These are phyloP conservation scores for Oxycera nigricornis DNA, from an alignment of 2,888 invertebrate genomes.

Conservation along the genomic window DNA sequence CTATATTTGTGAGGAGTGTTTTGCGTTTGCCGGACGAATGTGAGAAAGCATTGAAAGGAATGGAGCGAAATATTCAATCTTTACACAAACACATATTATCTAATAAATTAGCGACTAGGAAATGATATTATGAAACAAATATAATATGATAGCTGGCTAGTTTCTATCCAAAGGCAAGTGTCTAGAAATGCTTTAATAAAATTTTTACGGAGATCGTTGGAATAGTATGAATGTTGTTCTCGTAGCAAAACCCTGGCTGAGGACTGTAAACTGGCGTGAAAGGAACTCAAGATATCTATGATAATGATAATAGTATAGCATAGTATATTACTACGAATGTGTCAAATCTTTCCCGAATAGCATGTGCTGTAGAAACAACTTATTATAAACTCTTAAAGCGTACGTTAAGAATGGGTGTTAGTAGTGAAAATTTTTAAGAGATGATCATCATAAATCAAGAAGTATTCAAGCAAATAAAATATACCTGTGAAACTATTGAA, in stretches of 20 bases:
- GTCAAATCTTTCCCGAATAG: slow-evolving; percentile 39
- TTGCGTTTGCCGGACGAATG: neutral
- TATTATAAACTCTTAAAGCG: neutral
- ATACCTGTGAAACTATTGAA: slow-evolving; percentile 41
- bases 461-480: slow-evolving; percentile 34
- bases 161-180: neutral
- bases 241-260: neutral
- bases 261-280: neutral
- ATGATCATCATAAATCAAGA: slow-evolving; percentile 9
- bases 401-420: slow-evolving; percentile 24
- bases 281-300: neutral
- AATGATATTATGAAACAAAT: neutral
- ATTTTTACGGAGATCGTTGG: slow-evolving; percentile 27
- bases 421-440: slow-evolving; percentile 16
- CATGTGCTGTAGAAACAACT: slow-evolving; percentile 33
- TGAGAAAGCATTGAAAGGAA: neutral
- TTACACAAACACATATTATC: too few species aligned
- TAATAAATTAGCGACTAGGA: too few species aligned
- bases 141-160: neutral
- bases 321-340: slow-evolving; percentile 40
- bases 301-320: slow-evolving; percentile 6
- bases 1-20: slow-evolving; percentile 11
- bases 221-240: neutral
- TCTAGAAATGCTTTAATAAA: slow-evolving; percentile 28
- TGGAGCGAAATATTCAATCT: neutral